Percentiles rank a stretch among this genome's conserved stretches.
These are phyloP conservation scores for Nomia melanderi DNA, from an alignment of 1,140 invertebrate genomes.

Conservation along the genomic window DNA sequence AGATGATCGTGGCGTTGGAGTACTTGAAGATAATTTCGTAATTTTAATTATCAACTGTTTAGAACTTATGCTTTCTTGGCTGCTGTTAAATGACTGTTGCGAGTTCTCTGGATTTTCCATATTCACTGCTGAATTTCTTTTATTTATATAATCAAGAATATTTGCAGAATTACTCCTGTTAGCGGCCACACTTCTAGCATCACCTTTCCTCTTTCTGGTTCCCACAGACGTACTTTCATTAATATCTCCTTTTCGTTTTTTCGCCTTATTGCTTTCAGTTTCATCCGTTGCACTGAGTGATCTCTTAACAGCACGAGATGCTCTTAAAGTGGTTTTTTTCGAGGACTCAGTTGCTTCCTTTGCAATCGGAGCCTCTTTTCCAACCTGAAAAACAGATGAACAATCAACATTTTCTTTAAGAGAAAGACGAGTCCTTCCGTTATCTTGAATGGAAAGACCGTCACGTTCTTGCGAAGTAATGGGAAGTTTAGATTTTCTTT, in stretches of 20 bases:
- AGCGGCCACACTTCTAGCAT: background rate
- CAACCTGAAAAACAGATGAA: conserved; percentile 28
- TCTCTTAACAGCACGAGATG: conserved; percentile 5
- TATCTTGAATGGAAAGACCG: background rate
- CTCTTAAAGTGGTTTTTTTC: background rate
- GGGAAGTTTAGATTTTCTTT: background rate
- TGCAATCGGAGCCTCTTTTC: background rate
- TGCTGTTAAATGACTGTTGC: background rate
- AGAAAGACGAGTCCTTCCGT: conserved; percentile 8
- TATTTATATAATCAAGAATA: background rate
- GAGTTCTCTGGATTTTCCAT: background rate
- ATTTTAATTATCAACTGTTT: conserved; percentile 10
- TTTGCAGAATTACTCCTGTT: background rate
- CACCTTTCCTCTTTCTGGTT: background rate
- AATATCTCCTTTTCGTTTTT: conserved; percentile 7
- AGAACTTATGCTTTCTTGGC: background rate
- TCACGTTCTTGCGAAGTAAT: background rate
- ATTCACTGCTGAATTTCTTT: background rate
- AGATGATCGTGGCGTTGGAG: background rate
- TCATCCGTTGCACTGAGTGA: background rate
- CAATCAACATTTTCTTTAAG: conserved; percentile 8
- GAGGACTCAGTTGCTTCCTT: background rate
- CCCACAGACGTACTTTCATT: background rate
- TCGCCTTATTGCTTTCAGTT: background rate
- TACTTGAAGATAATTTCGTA: background rate